These are phyloP conservation scores for Morpho deidamia DNA, from an alignment of 2,888 invertebrate genomes.

Conservation along the genomic window DNA sequence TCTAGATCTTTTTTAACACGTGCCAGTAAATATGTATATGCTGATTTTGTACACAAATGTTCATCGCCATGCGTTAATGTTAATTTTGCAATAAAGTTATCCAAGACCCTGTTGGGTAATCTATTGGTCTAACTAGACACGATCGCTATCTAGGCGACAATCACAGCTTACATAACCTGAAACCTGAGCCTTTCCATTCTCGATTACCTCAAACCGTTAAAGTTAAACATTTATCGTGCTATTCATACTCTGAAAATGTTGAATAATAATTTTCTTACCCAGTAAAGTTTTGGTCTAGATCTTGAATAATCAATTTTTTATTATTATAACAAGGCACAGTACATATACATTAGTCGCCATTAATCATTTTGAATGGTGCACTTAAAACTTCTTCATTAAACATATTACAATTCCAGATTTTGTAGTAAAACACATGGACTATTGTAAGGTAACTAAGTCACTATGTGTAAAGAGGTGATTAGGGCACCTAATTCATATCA, in stretches of 20 bases:
- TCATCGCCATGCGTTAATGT: constrained; percentile 13
- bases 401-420: no score
- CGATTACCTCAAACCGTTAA: constrained; percentile 15
- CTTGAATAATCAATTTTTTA: no score
- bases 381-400: no score
- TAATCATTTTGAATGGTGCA: no score
- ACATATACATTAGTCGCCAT: no score
- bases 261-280: background rate
- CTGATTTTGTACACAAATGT: constrained; percentile 10
- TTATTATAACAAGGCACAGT: no score
- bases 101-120: constrained; percentile 24
- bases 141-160: constrained; percentile 24
- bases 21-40: background rate
- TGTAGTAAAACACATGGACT: no score
- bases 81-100: constrained; percentile 23
- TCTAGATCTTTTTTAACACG: no score
- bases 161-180: constrained; percentile 24
- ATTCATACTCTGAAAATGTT: constrained; percentile 1
- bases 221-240: constrained; percentile 3
- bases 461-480: no score
- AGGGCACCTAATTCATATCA: no score
- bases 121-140: constrained; percentile 24
- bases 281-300: no score
- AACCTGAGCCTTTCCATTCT: constrained; percentile 18
- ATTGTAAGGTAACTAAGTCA: no score